Evolutionary conservation across 2,113 vertebrate genomes (phyloP).

Genomic region (Scatophagus argus): DNA sequence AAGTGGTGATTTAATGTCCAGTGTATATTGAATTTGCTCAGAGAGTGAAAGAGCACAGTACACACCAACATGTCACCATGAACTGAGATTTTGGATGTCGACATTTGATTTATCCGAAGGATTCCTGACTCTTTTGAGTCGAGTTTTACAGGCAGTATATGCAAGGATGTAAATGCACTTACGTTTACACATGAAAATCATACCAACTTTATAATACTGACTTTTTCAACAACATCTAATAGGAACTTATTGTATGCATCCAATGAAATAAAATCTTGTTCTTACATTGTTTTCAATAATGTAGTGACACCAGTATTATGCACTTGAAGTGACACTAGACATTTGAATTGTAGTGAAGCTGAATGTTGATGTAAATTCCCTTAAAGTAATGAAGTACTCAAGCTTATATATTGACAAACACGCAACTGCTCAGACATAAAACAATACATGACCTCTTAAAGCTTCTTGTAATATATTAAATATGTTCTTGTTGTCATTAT

Average conservation of each 20-base stretch:
- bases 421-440: constrained; percentile 31
- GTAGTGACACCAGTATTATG: constrained; percentile 69
- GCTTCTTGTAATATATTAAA: constrained; percentile 54
- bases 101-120: constrained; percentile 13
- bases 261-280: constrained; percentile 30
- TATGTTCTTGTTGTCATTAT: constrained; percentile 46
- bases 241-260: constrained; percentile 42
- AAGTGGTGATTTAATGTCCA: constrained; percentile 36
- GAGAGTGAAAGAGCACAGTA: background rate
- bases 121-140: constrained; percentile 24
- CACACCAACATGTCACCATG: background rate
- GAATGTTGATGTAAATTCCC: constrained; percentile 72
- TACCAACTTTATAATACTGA: constrained; percentile 49
- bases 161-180: constrained; percentile 68
- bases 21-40: constrained; percentile 28
- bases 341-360: constrained; percentile 68
- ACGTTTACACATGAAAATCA: constrained; percentile 51
- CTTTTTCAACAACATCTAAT: constrained; percentile 32
- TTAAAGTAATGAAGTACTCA: constrained; percentile 46
- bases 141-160: constrained; percentile 63
- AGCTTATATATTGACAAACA: constrained; percentile 39
- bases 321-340: constrained; percentile 73
- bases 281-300: constrained; percentile 41
- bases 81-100: constrained; percentile 23
- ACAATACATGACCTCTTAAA: constrained; percentile 25